Base-by-base conservation (phyloP, 2,888 invertebrate species). In the Myopa tessellatipennis region DNA sequence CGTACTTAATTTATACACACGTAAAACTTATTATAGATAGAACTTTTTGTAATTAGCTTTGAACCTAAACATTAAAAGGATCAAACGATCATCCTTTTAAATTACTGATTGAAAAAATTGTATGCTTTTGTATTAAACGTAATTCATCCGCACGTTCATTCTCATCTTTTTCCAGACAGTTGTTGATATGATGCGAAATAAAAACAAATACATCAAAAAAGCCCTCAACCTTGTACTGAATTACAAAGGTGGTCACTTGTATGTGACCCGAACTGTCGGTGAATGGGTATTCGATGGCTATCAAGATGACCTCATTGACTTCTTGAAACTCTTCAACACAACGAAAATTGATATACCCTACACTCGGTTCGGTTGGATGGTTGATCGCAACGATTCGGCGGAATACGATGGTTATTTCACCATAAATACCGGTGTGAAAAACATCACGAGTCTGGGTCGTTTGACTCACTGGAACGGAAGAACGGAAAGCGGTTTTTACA, bases 291-390 rank as follows among this genome's bases (percentile, higher is more conserved):
- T 96, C 87, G 93, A 95, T 79, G 97, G 97, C 3, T 96, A 95
- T 84, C 90, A 93, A 0, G 97, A 97, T 86, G 89, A 91, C 0
- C 84, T 96, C 12, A 89, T 97, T 67, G 91, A 82, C 82, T 94
- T 79, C 91, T 91, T 61, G 76, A 89, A 63, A 87, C 91, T 82
- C 81, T 94, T 60, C 88, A 93, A 81, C 84, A 92, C 38, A 88
- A 70, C 86, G 0, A 82, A 82, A 79, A 86, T 89, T 52, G 81
- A 89, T 1, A 91, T 95, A 82, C 95, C 95, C 0, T 94, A 91
- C 83, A 93, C 92, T 52, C 94, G 92, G 84, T 97, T 98, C 88
- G 97, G 95, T 12, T 96, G 96, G 95, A 95, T 97, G 86, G 91
- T 88, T 10, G 90, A 96, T 94, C 92, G 96, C 81, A 96, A 96